Conservation (phyloP, 1,140 invertebrate species). For the Arion vulgaris region DNA sequence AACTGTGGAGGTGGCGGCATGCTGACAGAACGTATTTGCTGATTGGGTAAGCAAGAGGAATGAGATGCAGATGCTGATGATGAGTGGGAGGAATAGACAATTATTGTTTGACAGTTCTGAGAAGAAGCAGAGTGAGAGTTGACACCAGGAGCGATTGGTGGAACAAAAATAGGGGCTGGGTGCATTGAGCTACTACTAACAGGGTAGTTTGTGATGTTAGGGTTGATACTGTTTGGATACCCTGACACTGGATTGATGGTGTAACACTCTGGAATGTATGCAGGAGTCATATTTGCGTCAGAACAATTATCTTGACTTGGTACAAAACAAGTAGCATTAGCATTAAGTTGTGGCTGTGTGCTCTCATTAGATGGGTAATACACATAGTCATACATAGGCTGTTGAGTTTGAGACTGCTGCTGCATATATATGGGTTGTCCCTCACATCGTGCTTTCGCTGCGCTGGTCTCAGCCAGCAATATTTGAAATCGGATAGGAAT, state of each 20-base stretch:
- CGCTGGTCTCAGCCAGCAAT: conserved; percentile 60
- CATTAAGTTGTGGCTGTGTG: conserved; percentile 44
- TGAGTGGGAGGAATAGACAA: conserved; percentile 21
- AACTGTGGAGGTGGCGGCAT: conserved; percentile 36
- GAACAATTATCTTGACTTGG: conserved; percentile 40
- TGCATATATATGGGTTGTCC: conserved; percentile 66
- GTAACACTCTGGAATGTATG: conserved; percentile 29
- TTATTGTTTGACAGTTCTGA: conserved; percentile 12
- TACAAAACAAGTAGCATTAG: conserved; percentile 61
- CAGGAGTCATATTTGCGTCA: conserved; percentile 5
- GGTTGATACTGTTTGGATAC: not conserved
- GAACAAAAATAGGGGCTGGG: conserved; percentile 16
- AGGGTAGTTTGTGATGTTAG: not conserved
- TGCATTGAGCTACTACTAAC: conserved; percentile 1
- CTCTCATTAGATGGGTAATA: conserved; percentile 29
- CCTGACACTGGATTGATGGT: not conserved
- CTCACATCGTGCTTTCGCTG: conserved; percentile 63
- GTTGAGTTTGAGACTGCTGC: conserved; percentile 40
- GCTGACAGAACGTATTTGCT: conserved; percentile 1
- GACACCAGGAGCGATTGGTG: conserved; percentile 32
- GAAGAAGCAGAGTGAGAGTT: conserved; percentile 1
- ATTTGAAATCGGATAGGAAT: conserved; percentile 65
- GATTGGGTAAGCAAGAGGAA: not conserved
- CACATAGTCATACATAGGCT: conserved; percentile 30
- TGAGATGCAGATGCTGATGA: not conserved